Percentiles rank a stretch among this genome's conserved stretches.
Evolutionary conservation across 1,140 invertebrate genomes (phyloP).

Genomic region (Archegozetes longisetosus): DNA sequence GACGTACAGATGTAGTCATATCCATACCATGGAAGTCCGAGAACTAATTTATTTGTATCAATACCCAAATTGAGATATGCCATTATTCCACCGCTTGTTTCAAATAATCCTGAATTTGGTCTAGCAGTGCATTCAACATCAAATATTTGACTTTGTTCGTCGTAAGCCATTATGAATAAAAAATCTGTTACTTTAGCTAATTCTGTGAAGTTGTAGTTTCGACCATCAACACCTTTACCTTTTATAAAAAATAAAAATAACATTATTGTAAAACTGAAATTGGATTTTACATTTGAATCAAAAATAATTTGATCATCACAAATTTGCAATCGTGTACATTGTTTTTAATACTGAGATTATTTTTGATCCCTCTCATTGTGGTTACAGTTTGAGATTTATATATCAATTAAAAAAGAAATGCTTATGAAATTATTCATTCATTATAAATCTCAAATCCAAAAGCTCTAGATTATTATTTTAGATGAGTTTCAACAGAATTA

Average conservation of each 20-base stretch:
- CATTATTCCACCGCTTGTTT: constrained; percentile 21
- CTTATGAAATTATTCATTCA: too few relatives aligned
- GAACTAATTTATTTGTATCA: constrained; percentile 19
- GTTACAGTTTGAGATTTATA: too few relatives aligned
- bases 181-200: constrained; percentile 27
- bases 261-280: too few relatives aligned
- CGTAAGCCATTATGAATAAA: constrained; percentile 35
- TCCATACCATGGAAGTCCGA: constrained; percentile 25
- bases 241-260: not conserved
- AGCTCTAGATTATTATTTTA: too few relatives aligned
- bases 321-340: too few relatives aligned
- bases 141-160: constrained; percentile 32
- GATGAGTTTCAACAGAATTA: too few relatives aligned
- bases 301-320: too few relatives aligned
- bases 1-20: constrained; percentile 29
- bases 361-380: too few relatives aligned
- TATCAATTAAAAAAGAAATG: too few relatives aligned
- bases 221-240: constrained; percentile 28
- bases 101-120: constrained; percentile 27
- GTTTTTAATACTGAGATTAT: too few relatives aligned
- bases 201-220: constrained; percentile 31
- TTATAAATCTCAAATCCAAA: too few relatives aligned
- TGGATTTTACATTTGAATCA: too few relatives aligned
- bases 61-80: constrained; percentile 22
- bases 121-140: constrained; percentile 27